These are phyloP conservation scores for Eulithis prunata DNA, from an alignment of 2,888 invertebrate species.

Conservation along the genomic window DNA sequence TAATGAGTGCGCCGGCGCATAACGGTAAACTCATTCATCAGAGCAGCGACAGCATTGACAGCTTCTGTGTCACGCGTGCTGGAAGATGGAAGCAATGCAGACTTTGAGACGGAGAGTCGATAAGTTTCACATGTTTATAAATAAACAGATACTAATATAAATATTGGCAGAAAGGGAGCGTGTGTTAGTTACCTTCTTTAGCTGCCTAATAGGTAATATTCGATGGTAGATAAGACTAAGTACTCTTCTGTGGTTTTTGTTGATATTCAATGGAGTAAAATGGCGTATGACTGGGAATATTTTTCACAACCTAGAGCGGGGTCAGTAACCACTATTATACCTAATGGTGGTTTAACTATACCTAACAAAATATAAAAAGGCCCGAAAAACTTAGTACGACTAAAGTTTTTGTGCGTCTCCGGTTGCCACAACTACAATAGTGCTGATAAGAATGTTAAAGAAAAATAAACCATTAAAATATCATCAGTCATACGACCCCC, in stretches of 20 bases:
- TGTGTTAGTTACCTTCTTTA: too few relatives aligned
- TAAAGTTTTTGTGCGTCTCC: slow-evolving; percentile 37
- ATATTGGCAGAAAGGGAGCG: too few relatives aligned
- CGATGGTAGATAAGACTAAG: too few relatives aligned
- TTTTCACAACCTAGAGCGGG: background rate
- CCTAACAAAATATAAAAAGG: slow-evolving; percentile 2
- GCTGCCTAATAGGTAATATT: too few relatives aligned
- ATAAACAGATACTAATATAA: too few relatives aligned
- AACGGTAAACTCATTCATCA: slow-evolving; percentile 81
- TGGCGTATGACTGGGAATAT: background rate
- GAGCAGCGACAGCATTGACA: slow-evolving; percentile 81
- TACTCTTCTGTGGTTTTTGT: background rate
- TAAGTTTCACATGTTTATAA: background rate
- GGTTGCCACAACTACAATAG: slow-evolving; percentile 66
- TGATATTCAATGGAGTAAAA: background rate
- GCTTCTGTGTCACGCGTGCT: slow-evolving; percentile 67
- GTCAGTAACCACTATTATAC: slow-evolving; percentile 1
- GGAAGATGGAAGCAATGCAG: slow-evolving; percentile 31
- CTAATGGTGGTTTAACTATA: background rate
- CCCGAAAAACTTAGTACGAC: slow-evolving; percentile 18
- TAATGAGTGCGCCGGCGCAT: slow-evolving; percentile 70
- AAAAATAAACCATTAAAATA: slow-evolving; percentile 83
- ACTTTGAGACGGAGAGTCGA: slow-evolving; percentile 17
- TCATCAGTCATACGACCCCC: slow-evolving; percentile 81
- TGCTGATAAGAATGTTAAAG: slow-evolving; percentile 79